These are phyloP conservation scores for Ectobius pallidus DNA, from an alignment of 2,888 invertebrate species.

Conservation along the genomic window DNA sequence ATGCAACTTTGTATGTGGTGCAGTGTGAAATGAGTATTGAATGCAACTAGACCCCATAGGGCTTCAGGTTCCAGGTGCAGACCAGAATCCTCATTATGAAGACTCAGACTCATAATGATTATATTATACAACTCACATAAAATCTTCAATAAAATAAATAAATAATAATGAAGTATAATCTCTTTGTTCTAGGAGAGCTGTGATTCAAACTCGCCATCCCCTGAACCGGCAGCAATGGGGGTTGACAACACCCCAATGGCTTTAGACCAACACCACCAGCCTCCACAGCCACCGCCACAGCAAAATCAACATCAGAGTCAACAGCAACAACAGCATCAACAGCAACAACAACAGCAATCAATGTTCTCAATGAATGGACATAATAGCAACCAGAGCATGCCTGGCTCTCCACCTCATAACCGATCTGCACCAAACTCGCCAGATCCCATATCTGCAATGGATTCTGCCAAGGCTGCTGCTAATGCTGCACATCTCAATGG, in stretches of 20 bases:
- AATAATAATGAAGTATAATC: too few species aligned
- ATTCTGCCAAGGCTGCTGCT: conserved; percentile 60
- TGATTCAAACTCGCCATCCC: conserved; percentile 69
- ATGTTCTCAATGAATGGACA: conserved; percentile 20
- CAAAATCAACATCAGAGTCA: conserved; percentile 39
- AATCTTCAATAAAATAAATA: too few species aligned
- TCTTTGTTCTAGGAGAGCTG: conserved; percentile 67
- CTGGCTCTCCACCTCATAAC: conserved; percentile 45
- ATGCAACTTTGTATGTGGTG: too few species aligned
- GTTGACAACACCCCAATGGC: conserved; percentile 39
- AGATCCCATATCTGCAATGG: conserved; percentile 46
- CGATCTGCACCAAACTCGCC: conserved; percentile 34
- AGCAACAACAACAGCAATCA: conserved; percentile 49
- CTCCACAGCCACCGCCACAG: conserved; percentile 4
- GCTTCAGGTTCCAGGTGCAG: too few species aligned
- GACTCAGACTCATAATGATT: too few species aligned
- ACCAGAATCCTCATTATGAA: too few species aligned
- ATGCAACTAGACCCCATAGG: too few species aligned
- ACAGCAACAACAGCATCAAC: conserved; percentile 47
- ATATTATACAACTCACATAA: too few species aligned
- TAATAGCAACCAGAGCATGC: conserved; percentile 37
- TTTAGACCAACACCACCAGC: conserved; percentile 8
- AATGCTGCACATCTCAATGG: conserved; percentile 51
- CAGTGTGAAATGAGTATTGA: too few species aligned
- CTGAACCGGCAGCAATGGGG: conserved; percentile 56